Evolutionary conservation across 1,140 invertebrate genomes (phyloP).

Genomic region (Drosophila nebulosa): DNA sequence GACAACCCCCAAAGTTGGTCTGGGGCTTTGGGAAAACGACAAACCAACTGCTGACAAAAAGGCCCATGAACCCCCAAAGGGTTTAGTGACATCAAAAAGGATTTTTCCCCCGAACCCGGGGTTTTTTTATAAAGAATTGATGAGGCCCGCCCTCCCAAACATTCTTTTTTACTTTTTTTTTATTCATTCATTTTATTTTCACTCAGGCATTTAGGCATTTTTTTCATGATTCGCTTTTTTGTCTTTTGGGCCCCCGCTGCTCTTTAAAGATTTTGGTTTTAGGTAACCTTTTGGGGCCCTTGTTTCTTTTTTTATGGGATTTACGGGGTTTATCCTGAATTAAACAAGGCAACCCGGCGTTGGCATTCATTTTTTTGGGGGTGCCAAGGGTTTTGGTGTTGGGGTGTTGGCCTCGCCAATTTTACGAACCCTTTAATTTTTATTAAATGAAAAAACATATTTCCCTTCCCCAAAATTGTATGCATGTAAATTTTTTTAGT

Average conservation of each 20-base stretch:
- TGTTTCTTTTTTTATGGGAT: slow-evolving; percentile 37
- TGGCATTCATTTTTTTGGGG: not conserved
- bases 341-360: not conserved
- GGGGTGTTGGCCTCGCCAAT: slow-evolving; percentile 6
- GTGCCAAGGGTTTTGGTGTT: not conserved
- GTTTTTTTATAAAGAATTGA: slow-evolving; percentile 21
- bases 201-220: slow-evolving; percentile 15
- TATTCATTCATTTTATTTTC: slow-evolving; percentile 24
- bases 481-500: slow-evolving; percentile 21
- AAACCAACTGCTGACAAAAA: slow-evolving; percentile 80
- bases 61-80: slow-evolving; percentile 79
- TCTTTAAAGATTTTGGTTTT: slow-evolving; percentile 28
- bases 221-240: slow-evolving; percentile 21
- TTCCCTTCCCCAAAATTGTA: slow-evolving; percentile 59
- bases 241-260: slow-evolving; percentile 3
- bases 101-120: too few relatives aligned
- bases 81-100: slow-evolving; percentile 48
- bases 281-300: slow-evolving; percentile 26
- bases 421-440: slow-evolving; percentile 61
- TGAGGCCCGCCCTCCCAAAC: slow-evolving; percentile 29
- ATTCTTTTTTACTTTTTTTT: not conserved
- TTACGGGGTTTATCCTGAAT: slow-evolving; percentile 53
- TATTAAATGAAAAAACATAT: slow-evolving; percentile 56
- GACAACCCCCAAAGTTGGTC: slow-evolving; percentile 68
- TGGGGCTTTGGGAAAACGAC: slow-evolving; percentile 79